These are phyloP conservation scores for Phoeniculus purpureus DNA, from an alignment of 2,797 vertebrate species.

Conservation along the genomic window DNA sequence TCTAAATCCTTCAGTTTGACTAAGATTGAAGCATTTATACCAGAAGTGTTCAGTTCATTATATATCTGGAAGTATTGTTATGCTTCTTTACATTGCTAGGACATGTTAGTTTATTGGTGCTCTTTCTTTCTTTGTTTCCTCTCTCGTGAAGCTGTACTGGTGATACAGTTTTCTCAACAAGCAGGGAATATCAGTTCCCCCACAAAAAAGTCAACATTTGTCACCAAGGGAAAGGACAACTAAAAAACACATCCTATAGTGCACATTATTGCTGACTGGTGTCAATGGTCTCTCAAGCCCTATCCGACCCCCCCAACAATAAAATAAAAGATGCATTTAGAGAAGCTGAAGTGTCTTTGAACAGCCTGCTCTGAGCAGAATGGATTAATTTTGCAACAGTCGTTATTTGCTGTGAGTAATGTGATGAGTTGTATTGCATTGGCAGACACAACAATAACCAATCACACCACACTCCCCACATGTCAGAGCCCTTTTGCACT, in stretches of 20 bases:
- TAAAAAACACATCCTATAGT: neutral
- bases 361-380: neutral
- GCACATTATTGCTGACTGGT: neutral
- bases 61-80: neutral
- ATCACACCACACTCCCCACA: neutral
- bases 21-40: neutral
- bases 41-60: neutral
- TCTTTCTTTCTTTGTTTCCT: neutral
- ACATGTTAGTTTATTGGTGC: neutral
- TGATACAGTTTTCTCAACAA: neutral
- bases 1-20: neutral
- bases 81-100: neutral
- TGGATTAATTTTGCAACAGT: constrained; percentile 31
- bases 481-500: constrained; percentile 22
- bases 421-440: constrained; percentile 43
- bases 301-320: neutral
- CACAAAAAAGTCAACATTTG: neutral
- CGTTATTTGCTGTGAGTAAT: constrained; percentile 46
- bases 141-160: neutral
- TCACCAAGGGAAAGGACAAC: neutral
- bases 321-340: neutral
- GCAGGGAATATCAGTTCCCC: neutral
- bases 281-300: neutral
- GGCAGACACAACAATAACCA: constrained; percentile 43
- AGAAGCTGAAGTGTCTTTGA: neutral